Base-by-base conservation (phyloP, 2,113 vertebrate genomes). In the Ageneiosus marmoratus region DNA sequence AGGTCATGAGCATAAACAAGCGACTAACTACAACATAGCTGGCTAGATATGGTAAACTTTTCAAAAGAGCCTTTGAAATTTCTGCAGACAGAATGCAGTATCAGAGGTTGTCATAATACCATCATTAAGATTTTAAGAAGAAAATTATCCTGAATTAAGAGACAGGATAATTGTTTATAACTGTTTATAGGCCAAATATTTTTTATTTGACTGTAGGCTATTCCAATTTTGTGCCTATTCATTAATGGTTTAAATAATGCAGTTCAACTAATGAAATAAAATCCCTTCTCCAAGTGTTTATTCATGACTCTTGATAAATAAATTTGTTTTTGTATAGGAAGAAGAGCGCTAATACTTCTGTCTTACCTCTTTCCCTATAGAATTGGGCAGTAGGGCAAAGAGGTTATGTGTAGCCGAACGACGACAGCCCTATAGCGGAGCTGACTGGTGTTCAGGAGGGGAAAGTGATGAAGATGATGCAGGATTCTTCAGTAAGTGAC, bases 381-480 rank as follows among this genome's bases (percentile, higher is more conserved):
- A 91, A 79, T 46, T 87, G 56, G 84, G 89, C 76, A 94, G 91
- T 89, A 91, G 94, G 85, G 94, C 93, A 55, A 95, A 95, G 90
- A 92, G 94, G 85, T 93, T 95, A 90, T 95, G 94, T 87, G 94
- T 95, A 87, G 93, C 94, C 62, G 94, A 95, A 77, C 91, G 93
- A 88, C 92, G 94, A 90, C 93, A 93, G 90, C 94, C 94, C 6
- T 95, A 95, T 89, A 94, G 93, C 80, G 94, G 94, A 85, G 93
- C 93, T 34, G 94, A 95, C 91, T 95, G 94, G 94, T 94, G 94
- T 89, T 95, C 94, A 76, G 94, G 94, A 60, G 94, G 93, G 73
- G 94, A 95, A 90, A 95, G 94, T 87, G 94, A 95, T 32, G 94
- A 95, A 88, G 94, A 95, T 77, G 94, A 95, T 81, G 90, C 91